A percentile compares a stretch with the other conserved stretches of the same genome.
Evolutionary conservation across 2,888 invertebrate genomes (phyloP).

Genomic region (Gandaritis pyraliata): DNA sequence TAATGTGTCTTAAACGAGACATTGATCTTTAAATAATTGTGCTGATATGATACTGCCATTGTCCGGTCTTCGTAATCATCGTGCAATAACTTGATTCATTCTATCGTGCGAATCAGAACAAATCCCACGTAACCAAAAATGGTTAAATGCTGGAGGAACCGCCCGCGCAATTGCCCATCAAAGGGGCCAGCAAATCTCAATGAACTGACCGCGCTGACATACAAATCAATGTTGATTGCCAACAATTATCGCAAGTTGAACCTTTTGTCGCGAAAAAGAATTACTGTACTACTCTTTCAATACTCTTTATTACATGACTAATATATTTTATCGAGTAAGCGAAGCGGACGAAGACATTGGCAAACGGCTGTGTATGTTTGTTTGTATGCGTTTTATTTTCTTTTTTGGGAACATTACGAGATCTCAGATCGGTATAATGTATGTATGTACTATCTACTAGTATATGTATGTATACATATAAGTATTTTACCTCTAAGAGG

Average conservation of each 20-base stretch:
- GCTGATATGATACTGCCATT: constrained; percentile 14
- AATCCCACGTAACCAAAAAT: constrained; percentile 50
- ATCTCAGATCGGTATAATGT: no score
- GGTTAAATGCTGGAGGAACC: constrained; percentile 40
- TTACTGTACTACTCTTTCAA: not conserved
- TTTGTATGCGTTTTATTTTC: no score
- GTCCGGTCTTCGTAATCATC: constrained; percentile 17
- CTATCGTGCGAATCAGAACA: constrained; percentile 47
- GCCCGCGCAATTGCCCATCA: constrained; percentile 42
- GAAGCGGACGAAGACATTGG: no score
- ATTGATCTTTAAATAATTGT: constrained; percentile 21
- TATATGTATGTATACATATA: no score
- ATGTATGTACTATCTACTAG: no score
- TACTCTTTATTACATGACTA: constrained; percentile 1
- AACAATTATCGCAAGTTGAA: constrained; percentile 21
- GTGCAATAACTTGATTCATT: constrained; percentile 20
- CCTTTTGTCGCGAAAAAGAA: constrained; percentile 3
- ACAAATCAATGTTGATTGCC: constrained; percentile 21
- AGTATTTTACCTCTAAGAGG: constrained; percentile 44
- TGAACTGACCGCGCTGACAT: constrained; percentile 21
- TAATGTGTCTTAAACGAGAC: constrained; percentile 5
- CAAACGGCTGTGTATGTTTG: no score
- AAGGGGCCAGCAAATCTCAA: constrained; percentile 34
- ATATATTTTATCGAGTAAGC: no score
- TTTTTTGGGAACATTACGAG: no score